A percentile compares a stretch with the other conserved stretches of the same genome.
These are phyloP conservation scores for Oxyura jamaicensis DNA, from an alignment of 2,113 vertebrate species.

Conservation along the genomic window DNA sequence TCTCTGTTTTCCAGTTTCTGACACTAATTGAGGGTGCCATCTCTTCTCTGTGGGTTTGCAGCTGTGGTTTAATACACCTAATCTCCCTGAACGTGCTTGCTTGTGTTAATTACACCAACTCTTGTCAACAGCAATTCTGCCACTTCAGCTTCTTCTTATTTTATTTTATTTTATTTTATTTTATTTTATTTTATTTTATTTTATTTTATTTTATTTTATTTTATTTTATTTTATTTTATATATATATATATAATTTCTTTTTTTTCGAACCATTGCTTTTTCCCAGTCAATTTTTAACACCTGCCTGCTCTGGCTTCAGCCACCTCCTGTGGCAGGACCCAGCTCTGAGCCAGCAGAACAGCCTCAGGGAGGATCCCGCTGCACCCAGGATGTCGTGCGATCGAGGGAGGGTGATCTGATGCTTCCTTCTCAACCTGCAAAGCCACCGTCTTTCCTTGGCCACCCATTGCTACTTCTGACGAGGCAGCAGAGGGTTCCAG, in stretches of 20 bases:
- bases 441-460: not conserved
- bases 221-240: too few species aligned
- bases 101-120: slow-evolving; percentile 24
- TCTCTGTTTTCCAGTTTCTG: not conserved
- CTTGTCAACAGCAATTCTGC: not conserved
- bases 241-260: too few species aligned
- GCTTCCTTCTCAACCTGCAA: not conserved
- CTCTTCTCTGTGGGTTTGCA: not conserved
- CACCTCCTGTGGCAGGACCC: not conserved
- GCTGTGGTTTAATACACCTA: not conserved
- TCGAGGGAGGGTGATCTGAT: not conserved
- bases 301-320: not conserved
- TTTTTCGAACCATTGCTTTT: not conserved
- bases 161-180: too few species aligned
- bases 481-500: not conserved
- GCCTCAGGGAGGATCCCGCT: not conserved
- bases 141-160: rapidly evolving
- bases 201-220: too few species aligned
- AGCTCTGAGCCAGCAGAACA: rapidly evolving
- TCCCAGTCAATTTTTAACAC: not conserved
- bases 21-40: not conserved
- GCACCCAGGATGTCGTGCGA: not conserved
- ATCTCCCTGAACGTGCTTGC: not conserved
- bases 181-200: too few species aligned
- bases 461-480: not conserved